Base-by-base conservation (phyloP, 2,888 invertebrate genomes). In the Choreutis nemorana region DNA sequence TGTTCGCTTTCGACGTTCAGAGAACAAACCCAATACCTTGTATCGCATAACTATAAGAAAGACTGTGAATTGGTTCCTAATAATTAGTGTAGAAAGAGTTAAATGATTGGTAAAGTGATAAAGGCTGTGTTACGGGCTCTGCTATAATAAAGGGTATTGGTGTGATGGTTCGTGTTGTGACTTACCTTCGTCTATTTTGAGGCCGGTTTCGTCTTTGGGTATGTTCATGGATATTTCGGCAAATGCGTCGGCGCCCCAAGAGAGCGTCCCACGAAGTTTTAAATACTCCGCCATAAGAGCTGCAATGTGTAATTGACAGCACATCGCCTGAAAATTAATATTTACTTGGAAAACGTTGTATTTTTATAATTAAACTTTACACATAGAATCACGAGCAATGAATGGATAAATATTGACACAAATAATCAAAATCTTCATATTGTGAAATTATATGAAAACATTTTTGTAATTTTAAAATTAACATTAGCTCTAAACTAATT, bases 271-370 rank as follows among this genome's bases (percentile, higher is more conserved):
- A 50, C 89, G 85, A 29, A 90, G 71, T 48, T 92, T 90, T 28
- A 98, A 72, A 67, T 96, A 97, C 60, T 97, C 96, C 0, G 96
- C 93, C 79, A 97, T 94, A 14, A 97, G 80, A 0, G 97, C 97
- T 3, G 96, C 94, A 42, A 97, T 94, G 59, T 98, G 97, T 1
- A 97, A 81, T 59, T 94, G 93, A 56, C 94, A 94, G 59, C 95
- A 94, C 52, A 96, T 95, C 22, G 96, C 96, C 83, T 90, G 58
- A 23, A 27, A 31, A 30, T 24, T 30, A 14, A 28, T 11, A 24
- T 28, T 12, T n/a, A n/a, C n/a, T n/a, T n/a, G n/a, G n/a, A n/a
- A n/a, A n/a, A n/a, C n/a, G n/a, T n/a, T n/a, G n/a, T n/a, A n/a
- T n/a, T n/a, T n/a, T n/a, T n/a, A n/a, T n/a, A n/a, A n/a, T n/a